Base-by-base conservation (phyloP, 2,797 vertebrate genomes). In the Tympanoctomys barrerae region DNA sequence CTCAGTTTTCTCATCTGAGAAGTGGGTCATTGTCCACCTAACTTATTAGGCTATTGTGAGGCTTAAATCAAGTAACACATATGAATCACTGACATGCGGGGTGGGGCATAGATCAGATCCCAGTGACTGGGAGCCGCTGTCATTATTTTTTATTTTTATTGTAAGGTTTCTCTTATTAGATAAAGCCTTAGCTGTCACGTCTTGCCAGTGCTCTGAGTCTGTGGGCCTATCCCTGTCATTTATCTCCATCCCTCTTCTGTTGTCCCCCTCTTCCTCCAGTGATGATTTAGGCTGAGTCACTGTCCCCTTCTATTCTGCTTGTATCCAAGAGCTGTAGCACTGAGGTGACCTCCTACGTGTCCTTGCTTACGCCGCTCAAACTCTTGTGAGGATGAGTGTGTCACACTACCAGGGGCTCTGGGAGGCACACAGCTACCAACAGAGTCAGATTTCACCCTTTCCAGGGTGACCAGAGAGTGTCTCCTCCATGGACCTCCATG, bases 1-100 rank as follows among this genome's bases (percentile, higher is more conserved):
- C 82, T 92, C 66, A 57, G 46, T 81, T 66, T 95, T 33, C 24
- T 52, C 21, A 39, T 87, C 68, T 85, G 14, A 46, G 46, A 87
- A 49, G 75, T 78, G 62, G 39, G 61, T 62, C 52, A 9, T 28
- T 11, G 66, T 24, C 52, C 7, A 42, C 1, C 19, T 22, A 64
- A 36, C 3, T 31, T 36, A 39, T 0, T 57, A 59, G 42, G 54
- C 49, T 77, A 10, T 62, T 18, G 42, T 16, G 57, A 95, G 46
- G 49, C 21, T 54, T 83, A 16, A 46, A 75, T 52, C 64, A 94
- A 33, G 75, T 33, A 26, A n/a, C 14, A 77, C 11, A 24, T 5
- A 1, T 1, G 36, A 81, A 68, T 49, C 0, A 2, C 14, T 24
- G 24, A 70, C 0, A 13, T 4, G 42, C 5, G 28, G 31, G 10